Percentiles rank a stretch among this genome's conserved stretches.
These are phyloP conservation scores for Omphaloscelis lunosa DNA, from an alignment of 2,888 invertebrate genomes.

Conservation along the genomic window DNA sequence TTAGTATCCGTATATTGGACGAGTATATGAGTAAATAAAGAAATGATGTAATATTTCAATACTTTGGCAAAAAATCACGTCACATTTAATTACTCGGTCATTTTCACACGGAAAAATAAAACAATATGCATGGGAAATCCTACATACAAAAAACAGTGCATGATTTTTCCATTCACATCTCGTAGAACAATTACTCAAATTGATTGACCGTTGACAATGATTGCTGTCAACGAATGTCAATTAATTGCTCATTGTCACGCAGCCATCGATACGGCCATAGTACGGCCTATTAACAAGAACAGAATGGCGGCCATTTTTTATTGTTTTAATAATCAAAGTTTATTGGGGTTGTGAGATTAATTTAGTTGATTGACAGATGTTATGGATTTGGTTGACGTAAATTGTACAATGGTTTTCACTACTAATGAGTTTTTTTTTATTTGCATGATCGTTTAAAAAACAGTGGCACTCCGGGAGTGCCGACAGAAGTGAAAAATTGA, in stretches of 20 bases:
- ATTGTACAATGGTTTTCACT: neutral
- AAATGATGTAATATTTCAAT: neutral
- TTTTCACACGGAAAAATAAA: constrained; percentile 19
- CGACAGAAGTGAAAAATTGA: no score
- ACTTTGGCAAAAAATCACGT: neutral
- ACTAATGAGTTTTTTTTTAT: neutral
- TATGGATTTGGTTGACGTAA: constrained; percentile 6
- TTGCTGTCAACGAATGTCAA: constrained; percentile 81
- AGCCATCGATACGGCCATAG: constrained; percentile 38
- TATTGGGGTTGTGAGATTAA: constrained; percentile 32
- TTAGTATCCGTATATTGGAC: neutral
- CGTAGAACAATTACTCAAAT: constrained; percentile 68
- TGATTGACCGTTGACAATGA: constrained; percentile 78
- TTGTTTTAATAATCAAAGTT: constrained; percentile 34
- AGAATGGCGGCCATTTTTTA: constrained; percentile 41
- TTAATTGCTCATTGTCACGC: constrained; percentile 79
- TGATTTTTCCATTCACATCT: constrained; percentile 27
- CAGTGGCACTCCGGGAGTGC: no score
- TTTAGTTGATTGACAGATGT: constrained; percentile 25
- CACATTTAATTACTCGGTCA: neutral
- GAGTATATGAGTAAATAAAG: neutral
- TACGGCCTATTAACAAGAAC: constrained; percentile 34
- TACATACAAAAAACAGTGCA: neutral
- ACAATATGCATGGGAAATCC: constrained; percentile 21
- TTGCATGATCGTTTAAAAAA: neutral